Conservation (phyloP, 2,113 vertebrate genomes). For the Laticauda laticaudata region DNA sequence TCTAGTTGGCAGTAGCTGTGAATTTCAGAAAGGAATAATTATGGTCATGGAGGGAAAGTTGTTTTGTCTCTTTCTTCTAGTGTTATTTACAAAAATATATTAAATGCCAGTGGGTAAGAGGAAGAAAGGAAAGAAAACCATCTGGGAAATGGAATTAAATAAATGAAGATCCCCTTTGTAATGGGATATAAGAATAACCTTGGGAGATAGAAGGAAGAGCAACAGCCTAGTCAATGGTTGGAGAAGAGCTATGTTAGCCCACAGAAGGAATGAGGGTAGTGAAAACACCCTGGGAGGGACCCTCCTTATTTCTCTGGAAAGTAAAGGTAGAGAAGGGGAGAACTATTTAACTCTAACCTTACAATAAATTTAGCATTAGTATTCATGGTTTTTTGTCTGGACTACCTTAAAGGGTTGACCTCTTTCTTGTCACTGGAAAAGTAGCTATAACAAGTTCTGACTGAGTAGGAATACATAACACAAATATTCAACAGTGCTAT, state of each 20-base stretch:
- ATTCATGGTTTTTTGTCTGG: not conserved
- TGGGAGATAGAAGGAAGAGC: not conserved
- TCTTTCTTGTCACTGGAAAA: not conserved
- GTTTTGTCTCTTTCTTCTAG: not conserved
- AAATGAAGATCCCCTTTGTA: not conserved
- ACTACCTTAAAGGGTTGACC: not conserved
- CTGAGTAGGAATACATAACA: not conserved
- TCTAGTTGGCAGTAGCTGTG: not conserved
- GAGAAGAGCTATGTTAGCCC: not conserved
- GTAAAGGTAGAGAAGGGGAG: not conserved
- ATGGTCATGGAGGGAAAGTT: not conserved
- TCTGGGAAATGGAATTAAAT: not conserved
- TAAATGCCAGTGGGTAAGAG: not conserved
- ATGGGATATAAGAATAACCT: not conserved
- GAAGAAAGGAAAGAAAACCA: not conserved
- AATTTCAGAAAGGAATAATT: not conserved
- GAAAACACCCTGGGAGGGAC: not conserved
- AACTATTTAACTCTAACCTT: not conserved
- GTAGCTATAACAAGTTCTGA: not conserved
- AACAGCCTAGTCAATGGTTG: not conserved
- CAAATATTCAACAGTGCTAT: not conserved
- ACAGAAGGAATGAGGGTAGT: not conserved
- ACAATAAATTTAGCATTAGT: not conserved
- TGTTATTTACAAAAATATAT: not conserved
- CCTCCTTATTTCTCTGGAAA: not conserved